These are phyloP conservation scores for Hyla sarda DNA, from an alignment of 2,113 vertebrate species.

Conservation along the genomic window DNA sequence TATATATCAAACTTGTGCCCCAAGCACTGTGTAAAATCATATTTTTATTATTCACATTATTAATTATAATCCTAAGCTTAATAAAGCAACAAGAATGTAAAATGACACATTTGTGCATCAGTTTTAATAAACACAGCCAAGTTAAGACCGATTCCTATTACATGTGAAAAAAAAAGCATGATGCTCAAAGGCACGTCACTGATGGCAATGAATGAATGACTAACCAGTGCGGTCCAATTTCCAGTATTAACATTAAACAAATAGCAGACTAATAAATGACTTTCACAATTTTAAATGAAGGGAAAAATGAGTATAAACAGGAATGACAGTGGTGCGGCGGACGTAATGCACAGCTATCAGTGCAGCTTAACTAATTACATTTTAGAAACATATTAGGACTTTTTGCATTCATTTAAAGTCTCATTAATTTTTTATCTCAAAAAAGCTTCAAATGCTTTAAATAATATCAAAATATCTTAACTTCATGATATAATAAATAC, in stretches of 20 bases:
- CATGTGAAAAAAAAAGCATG: not conserved
- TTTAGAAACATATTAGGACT: constrained; percentile 28
- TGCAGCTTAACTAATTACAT: constrained; percentile 31
- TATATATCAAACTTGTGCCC: no score
- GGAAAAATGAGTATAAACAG: constrained; percentile 21
- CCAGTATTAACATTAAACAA: not conserved
- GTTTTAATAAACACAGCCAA: not conserved
- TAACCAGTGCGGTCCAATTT: not conserved
- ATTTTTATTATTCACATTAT: no score
- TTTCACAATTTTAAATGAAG: constrained; percentile 16
- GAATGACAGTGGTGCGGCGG: constrained; percentile 1
- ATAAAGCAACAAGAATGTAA: not conserved
- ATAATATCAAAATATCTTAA: constrained; percentile 1
- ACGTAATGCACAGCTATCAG: constrained; percentile 21
- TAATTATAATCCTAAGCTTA: no score
- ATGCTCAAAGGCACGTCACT: not conserved
- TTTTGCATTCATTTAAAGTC: constrained; percentile 17
- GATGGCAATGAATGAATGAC: constrained; percentile 1
- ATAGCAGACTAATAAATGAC: constrained; percentile 7
- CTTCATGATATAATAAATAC: not conserved
- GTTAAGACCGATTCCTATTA: not conserved
- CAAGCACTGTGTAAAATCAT: no score
- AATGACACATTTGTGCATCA: not conserved
- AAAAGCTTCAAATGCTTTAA: constrained; percentile 20
- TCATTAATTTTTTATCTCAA: constrained; percentile 38